Base-by-base conservation (phyloP, 1,140 invertebrate species). In the Euborellia annulipes region DNA sequence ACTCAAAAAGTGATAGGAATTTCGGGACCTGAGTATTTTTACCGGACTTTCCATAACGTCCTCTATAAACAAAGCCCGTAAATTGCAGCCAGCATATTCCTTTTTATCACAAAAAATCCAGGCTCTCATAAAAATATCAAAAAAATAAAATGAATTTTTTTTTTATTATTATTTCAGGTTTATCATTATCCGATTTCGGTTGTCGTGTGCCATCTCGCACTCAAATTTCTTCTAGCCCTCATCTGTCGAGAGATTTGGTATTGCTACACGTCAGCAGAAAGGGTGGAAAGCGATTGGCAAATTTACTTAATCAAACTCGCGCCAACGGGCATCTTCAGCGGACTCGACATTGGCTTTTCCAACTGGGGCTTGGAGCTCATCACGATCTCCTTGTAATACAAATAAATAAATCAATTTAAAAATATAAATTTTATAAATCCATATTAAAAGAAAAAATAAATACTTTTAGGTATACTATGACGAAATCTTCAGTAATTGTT, bases 291-390 rank as follows among this genome's bases (percentile, higher is more conserved):
- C 20, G 66, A 75, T 46, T 88, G 82, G 70, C 73, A 75, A 37
- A 70, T 62, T 34, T 75, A 76, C 57, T 45, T 78, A 21, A 60
- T 64, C 43, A 70, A 71, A 54, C 67, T 93, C 42, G 78, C 73
- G 1, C 78, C 82, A 13, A 78, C 85, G 37, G 91, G 91, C 13
- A 67, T 93, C 44, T 86, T 87, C 43, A 93, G 90, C 65, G 90
- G 90, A 9, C 72, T 98, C 36, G 94, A 98, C 62, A 91, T 98
- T 58, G 91, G 90, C 16, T 82, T 98, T 58, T 97, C 93, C 7
- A 95, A 96, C 63, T 97, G 92, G 92, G 89, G 85, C 20, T 72
- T 96, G 53, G 85, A 89, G 58, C 74, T 92, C 49, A 88, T 95
- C 20, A 89, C 85, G 21, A 80, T 96, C 48, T 92, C 90, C 20